Evolutionary conservation across 2,113 vertebrate genomes (phyloP).

Genomic region (Asarcornis scutulata): DNA sequence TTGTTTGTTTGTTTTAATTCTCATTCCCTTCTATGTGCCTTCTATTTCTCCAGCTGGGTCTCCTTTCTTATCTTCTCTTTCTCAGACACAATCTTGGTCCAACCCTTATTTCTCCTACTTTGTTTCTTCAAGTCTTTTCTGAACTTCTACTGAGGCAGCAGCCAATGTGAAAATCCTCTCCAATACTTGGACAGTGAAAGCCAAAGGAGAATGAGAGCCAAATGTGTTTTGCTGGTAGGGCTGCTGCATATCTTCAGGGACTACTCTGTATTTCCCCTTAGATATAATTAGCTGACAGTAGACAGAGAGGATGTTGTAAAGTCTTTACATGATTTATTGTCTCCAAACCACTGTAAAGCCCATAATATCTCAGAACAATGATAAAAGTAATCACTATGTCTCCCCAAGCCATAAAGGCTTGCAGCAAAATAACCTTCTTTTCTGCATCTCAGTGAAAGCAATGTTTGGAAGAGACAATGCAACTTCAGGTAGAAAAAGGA

Average conservation of each 20-base stretch:
- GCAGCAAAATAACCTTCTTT: background rate
- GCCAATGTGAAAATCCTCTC: background rate
- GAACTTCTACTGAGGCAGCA: background rate
- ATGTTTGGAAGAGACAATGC: background rate
- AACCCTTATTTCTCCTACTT: background rate
- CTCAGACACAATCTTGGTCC: background rate
- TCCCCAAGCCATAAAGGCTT: background rate
- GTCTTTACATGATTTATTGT: background rate
- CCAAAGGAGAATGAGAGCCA: background rate
- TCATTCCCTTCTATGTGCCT: background rate
- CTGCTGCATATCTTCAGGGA: background rate
- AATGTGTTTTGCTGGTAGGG: background rate
- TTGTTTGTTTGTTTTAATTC: background rate
- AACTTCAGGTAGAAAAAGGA: background rate
- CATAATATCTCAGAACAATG: background rate
- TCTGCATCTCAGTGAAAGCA: background rate
- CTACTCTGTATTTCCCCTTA: background rate
- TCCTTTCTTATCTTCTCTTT: background rate
- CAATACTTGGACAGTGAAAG: background rate
- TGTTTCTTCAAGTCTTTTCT: background rate
- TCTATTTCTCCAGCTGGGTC: background rate
- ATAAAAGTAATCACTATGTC: background rate
- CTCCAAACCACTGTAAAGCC: background rate
- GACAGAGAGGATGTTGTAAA: constrained; percentile 7
- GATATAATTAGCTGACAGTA: background rate